A percentile compares a stretch with the other conserved stretches of the same genome.
phyloP scores from a whole-genome alignment of 2,888 invertebrate genomes.

The Lamproptera curius region DNA sequence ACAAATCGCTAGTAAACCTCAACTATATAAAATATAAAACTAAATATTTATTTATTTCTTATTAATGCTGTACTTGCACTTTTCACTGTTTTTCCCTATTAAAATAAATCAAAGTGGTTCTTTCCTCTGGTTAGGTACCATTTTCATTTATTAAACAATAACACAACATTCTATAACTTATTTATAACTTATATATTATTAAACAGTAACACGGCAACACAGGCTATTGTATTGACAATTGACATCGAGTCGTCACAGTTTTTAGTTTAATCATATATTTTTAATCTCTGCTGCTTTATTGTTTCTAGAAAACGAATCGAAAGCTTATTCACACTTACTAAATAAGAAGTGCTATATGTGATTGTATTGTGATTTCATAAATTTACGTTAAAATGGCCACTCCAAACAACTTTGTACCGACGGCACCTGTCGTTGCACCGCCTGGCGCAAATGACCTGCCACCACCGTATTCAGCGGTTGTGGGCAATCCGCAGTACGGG shows the following conservation, averaged over 20 bases:
- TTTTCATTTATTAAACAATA: too few species aligned
- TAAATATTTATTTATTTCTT: too few species aligned
- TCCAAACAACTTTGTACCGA: slow-evolving; percentile 28
- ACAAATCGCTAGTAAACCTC: too few species aligned
- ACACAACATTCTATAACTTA: too few species aligned
- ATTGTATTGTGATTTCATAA: slow-evolving; percentile 10
- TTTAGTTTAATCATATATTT: neutral
- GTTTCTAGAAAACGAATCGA: neutral
- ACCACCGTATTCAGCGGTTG: slow-evolving; percentile 67
- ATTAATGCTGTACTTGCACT: too few species aligned
- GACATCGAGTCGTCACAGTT: neutral
- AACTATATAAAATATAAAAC: too few species aligned
- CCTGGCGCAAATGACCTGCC: slow-evolving; percentile 63
- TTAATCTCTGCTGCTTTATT: neutral
- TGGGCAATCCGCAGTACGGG: slow-evolving; percentile 64
- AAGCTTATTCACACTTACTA: neutral
- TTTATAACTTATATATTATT: too few species aligned
- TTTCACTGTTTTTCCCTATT: too few species aligned
- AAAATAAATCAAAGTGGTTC: too few species aligned
- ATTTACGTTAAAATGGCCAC: slow-evolving; percentile 43
- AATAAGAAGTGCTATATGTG: neutral
- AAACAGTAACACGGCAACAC: too few species aligned
- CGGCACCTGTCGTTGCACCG: slow-evolving; percentile 38
- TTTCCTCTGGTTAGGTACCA: too few species aligned
- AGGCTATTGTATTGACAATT: too few species aligned